Evolutionary conservation across 2,888 invertebrate species (phyloP).

Genomic region (Sinelater perroti): DNA sequence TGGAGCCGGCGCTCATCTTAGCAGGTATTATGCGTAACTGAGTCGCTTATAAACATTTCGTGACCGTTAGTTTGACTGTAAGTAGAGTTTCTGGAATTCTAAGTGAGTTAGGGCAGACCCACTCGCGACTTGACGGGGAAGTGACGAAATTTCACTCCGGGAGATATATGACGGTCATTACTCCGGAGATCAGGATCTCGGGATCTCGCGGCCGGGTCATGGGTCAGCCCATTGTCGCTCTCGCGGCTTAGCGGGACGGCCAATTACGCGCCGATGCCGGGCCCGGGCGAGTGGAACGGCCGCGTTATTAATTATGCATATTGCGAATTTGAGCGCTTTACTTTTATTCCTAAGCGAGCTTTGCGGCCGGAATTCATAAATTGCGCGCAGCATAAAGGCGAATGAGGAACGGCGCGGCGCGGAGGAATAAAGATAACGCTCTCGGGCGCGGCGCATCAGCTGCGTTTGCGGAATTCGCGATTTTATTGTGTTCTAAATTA

Average conservation of each 20-base stretch:
- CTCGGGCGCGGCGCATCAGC: conserved; percentile 4
- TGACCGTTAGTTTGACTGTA: conserved; percentile 24
- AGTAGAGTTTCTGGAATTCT: conserved; percentile 25
- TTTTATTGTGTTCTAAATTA: conserved; percentile 11
- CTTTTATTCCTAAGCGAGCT: conserved; percentile 16
- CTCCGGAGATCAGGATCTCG: conserved; percentile 36
- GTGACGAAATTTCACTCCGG: conserved; percentile 42
- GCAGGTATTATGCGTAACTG: conserved; percentile 9
- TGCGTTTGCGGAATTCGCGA: not conserved
- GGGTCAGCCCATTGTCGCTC: conserved; percentile 41
- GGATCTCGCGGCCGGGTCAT: conserved; percentile 37
- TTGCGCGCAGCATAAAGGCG: conserved; percentile 17
- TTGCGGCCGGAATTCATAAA: conserved; percentile 33
- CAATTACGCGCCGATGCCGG: conserved; percentile 35
- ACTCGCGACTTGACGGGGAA: conserved; percentile 34
- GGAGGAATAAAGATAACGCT: conserved; percentile 15
- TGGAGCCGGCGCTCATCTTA: conserved; percentile 16
- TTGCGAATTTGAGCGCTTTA: conserved; percentile 26
- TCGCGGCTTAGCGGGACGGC: conserved; percentile 38
- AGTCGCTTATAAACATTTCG: conserved; percentile 21
- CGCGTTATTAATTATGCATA: conserved; percentile 24
- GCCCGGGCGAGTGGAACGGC: conserved; percentile 19
- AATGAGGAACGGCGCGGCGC: conserved; percentile 15
- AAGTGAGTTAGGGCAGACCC: conserved; percentile 32
- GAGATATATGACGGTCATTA: conserved; percentile 44